These are phyloP conservation scores for Gasterosteus nipponicus DNA, from an alignment of 2,113 vertebrate genomes.

Conservation along the genomic window DNA sequence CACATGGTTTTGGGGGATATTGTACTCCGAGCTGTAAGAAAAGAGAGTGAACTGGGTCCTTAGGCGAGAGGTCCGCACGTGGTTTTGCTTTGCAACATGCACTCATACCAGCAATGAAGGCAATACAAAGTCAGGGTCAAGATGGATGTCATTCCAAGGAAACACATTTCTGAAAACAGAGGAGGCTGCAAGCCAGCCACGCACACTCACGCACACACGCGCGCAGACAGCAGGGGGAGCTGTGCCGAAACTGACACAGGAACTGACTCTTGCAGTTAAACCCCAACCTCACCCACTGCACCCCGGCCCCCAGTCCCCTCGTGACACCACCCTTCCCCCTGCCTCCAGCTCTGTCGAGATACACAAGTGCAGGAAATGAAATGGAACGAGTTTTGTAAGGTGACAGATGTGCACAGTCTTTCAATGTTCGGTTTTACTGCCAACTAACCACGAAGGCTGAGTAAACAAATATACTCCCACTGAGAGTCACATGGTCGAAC, in stretches of 20 bases:
- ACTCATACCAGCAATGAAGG: conserved; percentile 54
- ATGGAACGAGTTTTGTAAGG: neutral
- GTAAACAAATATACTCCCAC: neutral
- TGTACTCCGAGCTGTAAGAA: conserved; percentile 67
- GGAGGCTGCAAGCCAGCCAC: conserved; percentile 52
- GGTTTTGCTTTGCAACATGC: conserved; percentile 65
- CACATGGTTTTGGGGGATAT: conserved; percentile 19
- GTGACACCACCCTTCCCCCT: conserved; percentile 20
- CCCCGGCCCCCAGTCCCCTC: neutral
- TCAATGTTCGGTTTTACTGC: conserved; percentile 1
- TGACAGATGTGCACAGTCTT: neutral
- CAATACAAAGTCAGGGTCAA: conserved; percentile 51
- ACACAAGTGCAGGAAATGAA: neutral
- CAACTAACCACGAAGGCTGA: neutral
- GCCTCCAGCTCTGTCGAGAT: neutral
- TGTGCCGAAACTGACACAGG: conserved; percentile 3
- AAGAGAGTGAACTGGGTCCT: conserved; percentile 77
- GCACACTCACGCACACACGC: conserved; percentile 23
- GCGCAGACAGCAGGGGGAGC: conserved; percentile 69
- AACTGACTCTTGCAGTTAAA: conserved; percentile 15
- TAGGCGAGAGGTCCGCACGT: conserved; percentile 70
- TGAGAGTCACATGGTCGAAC: neutral
- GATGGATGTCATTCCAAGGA: conserved; percentile 49
- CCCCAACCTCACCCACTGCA: neutral
- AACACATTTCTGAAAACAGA: conserved; percentile 43